Percentiles rank a stretch among this genome's conserved stretches.
These are phyloP conservation scores for Achatina immaculata DNA, from an alignment of 1,140 invertebrate genomes.

Conservation along the genomic window DNA sequence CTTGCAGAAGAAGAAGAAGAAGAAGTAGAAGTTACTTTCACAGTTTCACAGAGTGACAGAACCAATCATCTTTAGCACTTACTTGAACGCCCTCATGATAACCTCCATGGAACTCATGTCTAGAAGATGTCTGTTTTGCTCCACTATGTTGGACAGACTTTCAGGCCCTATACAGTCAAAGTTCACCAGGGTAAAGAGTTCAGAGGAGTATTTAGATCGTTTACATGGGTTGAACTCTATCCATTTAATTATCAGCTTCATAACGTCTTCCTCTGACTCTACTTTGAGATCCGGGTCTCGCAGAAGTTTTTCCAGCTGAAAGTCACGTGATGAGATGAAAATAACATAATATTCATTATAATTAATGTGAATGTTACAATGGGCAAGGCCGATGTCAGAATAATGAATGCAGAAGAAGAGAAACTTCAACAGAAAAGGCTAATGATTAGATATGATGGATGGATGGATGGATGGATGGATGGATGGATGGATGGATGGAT, in stretches of 20 bases:
- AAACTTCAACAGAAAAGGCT: too few species aligned
- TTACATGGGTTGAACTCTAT: conserved; percentile 13
- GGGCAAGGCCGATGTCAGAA: too few species aligned
- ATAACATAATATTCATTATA: too few species aligned
- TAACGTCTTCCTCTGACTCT: not conserved
- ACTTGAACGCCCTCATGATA: conserved; percentile 17
- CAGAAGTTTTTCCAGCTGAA: conserved; percentile 9
- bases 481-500: too few species aligned
- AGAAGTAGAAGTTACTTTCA: too few species aligned
- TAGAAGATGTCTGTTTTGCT: conserved; percentile 20
- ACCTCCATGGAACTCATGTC: not conserved
- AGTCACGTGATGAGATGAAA: too few species aligned
- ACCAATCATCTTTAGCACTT: not conserved
- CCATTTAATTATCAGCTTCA: conserved; percentile 14
- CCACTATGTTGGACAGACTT: not conserved
- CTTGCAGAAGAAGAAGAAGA: too few species aligned
- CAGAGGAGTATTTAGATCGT: not conserved
- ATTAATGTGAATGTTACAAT: too few species aligned
- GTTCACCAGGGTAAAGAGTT: not conserved
- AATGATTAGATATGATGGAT: too few species aligned
- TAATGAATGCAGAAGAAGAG: too few species aligned
- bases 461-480: too few species aligned
- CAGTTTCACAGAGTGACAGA: too few species aligned
- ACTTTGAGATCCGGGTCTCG: conserved; percentile 7
- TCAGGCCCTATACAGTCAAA: conserved; percentile 8